These are phyloP conservation scores for Neotragus pygmaeus DNA, from an alignment of 2,113 vertebrate genomes.

Conservation along the genomic window DNA sequence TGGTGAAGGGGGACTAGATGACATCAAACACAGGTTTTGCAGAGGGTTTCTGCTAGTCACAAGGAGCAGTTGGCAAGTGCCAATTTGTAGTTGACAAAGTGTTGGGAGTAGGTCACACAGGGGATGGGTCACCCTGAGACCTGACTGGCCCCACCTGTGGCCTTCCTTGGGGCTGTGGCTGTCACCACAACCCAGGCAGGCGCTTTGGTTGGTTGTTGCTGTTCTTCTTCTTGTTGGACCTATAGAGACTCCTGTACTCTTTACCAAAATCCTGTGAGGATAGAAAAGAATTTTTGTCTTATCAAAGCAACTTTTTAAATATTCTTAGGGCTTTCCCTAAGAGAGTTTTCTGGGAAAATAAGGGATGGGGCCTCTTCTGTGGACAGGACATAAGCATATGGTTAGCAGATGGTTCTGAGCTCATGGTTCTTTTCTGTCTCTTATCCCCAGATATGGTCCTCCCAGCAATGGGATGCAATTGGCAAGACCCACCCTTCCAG, in stretches of 20 bases:
- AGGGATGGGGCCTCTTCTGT: slow-evolving; percentile 40
- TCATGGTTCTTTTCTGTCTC: background rate
- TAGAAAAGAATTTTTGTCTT: slow-evolving; percentile 59
- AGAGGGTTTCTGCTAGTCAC: background rate
- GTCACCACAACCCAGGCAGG: slow-evolving; percentile 30
- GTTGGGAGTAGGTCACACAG: slow-evolving; percentile 64
- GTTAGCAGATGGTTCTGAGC: background rate
- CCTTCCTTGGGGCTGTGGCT: slow-evolving; percentile 59
- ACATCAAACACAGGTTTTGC: background rate
- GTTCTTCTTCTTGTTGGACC: background rate
- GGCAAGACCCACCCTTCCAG: background rate
- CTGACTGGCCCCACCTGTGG: slow-evolving; percentile 48
- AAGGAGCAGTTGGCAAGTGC: background rate
- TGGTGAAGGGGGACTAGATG: background rate
- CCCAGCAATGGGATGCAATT: no score
- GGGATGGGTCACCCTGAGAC: slow-evolving; percentile 55
- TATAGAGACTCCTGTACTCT: slow-evolving; percentile 47
- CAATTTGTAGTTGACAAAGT: background rate
- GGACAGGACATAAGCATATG: background rate
- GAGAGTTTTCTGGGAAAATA: slow-evolving; percentile 48
- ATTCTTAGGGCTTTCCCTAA: slow-evolving; percentile 37
- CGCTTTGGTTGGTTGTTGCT: background rate
- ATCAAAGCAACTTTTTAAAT: slow-evolving; percentile 67
- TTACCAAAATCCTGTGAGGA: slow-evolving; percentile 66
- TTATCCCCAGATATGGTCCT: background rate